These are phyloP conservation scores for Fabriciana adippe DNA, from an alignment of 2,888 invertebrate genomes.

Conservation along the genomic window DNA sequence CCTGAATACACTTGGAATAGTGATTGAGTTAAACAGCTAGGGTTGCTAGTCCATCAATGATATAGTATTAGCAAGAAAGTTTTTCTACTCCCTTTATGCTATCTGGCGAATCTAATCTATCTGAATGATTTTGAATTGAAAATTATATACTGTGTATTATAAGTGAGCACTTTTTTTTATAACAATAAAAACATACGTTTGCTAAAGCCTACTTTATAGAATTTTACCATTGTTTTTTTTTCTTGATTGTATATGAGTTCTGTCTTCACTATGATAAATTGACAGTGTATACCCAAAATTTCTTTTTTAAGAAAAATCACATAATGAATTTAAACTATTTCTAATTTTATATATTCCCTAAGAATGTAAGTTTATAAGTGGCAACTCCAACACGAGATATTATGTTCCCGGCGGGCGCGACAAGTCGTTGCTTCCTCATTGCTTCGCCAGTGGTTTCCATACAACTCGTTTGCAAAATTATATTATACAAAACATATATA, in stretches of 20 bases:
- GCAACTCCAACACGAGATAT: conserved; percentile 33
- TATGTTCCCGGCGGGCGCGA: conserved; percentile 58
- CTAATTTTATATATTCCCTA: background rate
- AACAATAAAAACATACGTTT: no score
- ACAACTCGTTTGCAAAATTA: conserved; percentile 45
- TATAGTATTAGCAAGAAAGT: background rate
- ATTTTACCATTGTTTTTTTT: background rate
- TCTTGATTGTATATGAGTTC: background rate
- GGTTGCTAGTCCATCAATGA: conserved; percentile 11
- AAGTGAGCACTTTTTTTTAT: no score
- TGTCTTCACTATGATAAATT: background rate
- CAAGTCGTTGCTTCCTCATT: conserved; percentile 69
- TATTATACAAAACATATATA: background rate
- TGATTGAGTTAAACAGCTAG: conserved; percentile 29
- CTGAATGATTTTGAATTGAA: no score
- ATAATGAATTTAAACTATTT: background rate
- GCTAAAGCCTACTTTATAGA: no score
- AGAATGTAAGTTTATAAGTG: conserved; percentile 2
- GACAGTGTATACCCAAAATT: no score
- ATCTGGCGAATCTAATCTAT: background rate
- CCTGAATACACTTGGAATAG: conserved; percentile 25
- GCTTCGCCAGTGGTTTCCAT: conserved; percentile 56
- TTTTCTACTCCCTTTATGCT: background rate
- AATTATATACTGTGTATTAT: no score
- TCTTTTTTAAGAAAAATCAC: no score